A percentile compares a stretch with the other conserved stretches of the same genome.
phyloP scores from a whole-genome alignment of 2,113 vertebrate species.

The Lynx canadensis region DNA sequence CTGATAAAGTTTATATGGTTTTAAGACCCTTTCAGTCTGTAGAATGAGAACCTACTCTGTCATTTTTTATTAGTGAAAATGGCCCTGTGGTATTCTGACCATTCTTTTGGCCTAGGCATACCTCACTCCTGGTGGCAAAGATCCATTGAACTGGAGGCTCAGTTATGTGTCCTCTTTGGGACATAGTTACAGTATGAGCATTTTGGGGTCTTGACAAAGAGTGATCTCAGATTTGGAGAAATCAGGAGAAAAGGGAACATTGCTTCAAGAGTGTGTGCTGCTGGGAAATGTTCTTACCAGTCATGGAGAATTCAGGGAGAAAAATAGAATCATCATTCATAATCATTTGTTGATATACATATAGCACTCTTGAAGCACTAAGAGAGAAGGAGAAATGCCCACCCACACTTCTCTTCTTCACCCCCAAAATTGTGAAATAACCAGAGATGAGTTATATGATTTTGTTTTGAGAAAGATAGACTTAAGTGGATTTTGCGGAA shows the following conservation, averaged over 20 bases:
- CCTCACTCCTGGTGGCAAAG: not conserved
- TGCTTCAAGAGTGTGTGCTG: not conserved
- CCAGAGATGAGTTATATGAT: not conserved
- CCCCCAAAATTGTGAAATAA: not conserved
- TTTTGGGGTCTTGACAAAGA: not conserved
- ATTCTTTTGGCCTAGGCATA: not conserved
- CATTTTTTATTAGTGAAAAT: not conserved
- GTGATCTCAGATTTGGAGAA: not conserved
- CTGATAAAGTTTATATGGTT: not conserved
- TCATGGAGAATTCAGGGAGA: not conserved
- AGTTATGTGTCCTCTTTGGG: not conserved
- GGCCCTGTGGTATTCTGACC: not conserved
- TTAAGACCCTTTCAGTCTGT: not conserved
- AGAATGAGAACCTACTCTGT: not conserved
- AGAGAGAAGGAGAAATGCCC: not conserved
- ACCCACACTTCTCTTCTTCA: not conserved
- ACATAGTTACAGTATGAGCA: not conserved
- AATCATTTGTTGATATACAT: not conserved
- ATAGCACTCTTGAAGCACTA: not conserved
- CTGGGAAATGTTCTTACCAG: not conserved
- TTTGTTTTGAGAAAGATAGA: slow-evolving; percentile 26
- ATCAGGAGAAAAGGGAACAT: not conserved
- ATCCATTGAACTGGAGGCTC: not conserved
- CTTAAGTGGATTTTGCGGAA: not conserved
- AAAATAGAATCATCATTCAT: not conserved